Evolutionary conservation across 2,797 vertebrate genomes (phyloP), one percentile per base, ranked within the genome.

Genomic region (Denticeps clupeoides): DNA sequence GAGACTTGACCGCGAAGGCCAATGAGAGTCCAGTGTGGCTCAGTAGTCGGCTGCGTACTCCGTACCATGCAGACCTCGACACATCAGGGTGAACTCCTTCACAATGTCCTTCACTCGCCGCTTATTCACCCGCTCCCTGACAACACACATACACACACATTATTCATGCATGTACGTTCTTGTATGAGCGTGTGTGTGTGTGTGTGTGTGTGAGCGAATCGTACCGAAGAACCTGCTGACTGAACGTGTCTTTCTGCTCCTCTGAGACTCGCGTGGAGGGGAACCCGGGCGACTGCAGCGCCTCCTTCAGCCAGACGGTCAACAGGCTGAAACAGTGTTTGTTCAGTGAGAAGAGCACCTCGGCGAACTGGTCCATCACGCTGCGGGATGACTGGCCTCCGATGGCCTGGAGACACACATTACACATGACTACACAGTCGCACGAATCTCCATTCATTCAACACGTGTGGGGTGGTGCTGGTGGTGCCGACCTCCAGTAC

Each of bases 11-110:
- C n/a, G n/a, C n/a, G n/a, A n/a, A n/a, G n/a, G n/a, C n/a, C n/a
- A n/a, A 26, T 8, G 26, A 2, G 26, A 26, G 26, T 28, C 29
- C 28, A 3, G 13, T 12, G 47, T 45, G 53, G 60, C 59, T 97
- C 85, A 99, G 86, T 99, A 99, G 66, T 99, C 93, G 49, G 95
- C 93, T 18, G 93, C 91, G 38, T 99, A 99, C 67, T 98, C 95
- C 0, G 95, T 98, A 55, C 94, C 95, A n/a, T 99, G 95, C 58
- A 99, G 87, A 44, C 94, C 94, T 69, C 95, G 81, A 75, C 93
- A 99, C 67, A 98, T 71, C 53, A 99, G 70, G 0, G 94, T 97
- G 73, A 99, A 97, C 67, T 98, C 95, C 74, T 96, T 98, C 70
- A 98, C 95, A 56, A 95, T 92, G 69, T 99, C 95, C 77, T 94